These are phyloP conservation scores for Amphiduros pacificus DNA, from an alignment of 2,888 invertebrate genomes.

Conservation along the genomic window DNA sequence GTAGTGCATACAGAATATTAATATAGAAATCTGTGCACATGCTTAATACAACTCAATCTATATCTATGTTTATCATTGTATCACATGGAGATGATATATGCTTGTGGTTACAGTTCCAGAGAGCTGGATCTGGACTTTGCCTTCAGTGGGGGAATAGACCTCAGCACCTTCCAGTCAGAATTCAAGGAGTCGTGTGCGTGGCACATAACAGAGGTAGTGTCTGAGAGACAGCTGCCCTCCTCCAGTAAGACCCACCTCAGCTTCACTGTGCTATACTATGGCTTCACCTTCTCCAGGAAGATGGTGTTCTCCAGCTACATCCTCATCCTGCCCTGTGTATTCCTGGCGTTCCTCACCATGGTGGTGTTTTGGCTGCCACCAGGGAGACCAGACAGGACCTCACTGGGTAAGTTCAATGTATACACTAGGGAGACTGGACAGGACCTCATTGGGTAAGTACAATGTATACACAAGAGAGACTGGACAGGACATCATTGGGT, in stretches of 20 bases:
- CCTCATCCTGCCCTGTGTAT: conserved; percentile 30
- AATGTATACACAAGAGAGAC: no score
- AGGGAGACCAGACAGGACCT: conserved; percentile 28
- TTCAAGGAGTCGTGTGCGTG: conserved; percentile 14
- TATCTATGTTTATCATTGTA: no score
- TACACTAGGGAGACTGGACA: no score
- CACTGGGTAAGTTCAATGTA: conserved; percentile 21
- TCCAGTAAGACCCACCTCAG: background rate
- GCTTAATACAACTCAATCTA: no score
- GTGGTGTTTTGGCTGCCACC: conserved; percentile 32
- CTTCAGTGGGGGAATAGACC: conserved; percentile 19
- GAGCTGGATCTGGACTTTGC: conserved; percentile 23
- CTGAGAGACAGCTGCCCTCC: conserved; percentile 5
- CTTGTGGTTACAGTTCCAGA: background rate
- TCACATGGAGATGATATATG: background rate
- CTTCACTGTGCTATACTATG: conserved; percentile 19
- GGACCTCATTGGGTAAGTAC: no score
- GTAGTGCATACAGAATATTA: no score
- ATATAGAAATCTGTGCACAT: no score
- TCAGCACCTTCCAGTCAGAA: conserved; percentile 15
- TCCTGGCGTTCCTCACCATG: conserved; percentile 27
- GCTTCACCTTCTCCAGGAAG: conserved; percentile 21
- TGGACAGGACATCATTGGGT: no score
- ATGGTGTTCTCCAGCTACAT: conserved; percentile 29
- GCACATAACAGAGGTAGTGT: conserved; percentile 3